Evolutionary conservation across 1,140 invertebrate genomes (phyloP).

Genomic region (Zelostemma sp.): DNA sequence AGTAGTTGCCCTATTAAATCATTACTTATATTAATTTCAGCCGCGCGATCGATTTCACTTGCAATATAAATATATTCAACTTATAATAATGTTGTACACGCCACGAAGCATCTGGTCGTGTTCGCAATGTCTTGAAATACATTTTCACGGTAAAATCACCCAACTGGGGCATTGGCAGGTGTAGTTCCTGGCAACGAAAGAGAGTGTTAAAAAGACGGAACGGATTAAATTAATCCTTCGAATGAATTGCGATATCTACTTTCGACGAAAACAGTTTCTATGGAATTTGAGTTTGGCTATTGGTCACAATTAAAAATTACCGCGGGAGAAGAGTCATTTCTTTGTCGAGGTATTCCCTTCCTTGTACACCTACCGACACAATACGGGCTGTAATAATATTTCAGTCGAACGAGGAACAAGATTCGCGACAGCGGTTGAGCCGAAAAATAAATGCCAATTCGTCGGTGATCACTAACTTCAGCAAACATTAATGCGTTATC

Average conservation of each 20-base stretch:
- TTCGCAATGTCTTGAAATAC: slow-evolving; percentile 13
- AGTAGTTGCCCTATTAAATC: no score
- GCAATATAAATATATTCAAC: background rate
- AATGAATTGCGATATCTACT: no score
- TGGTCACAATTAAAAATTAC: no score
- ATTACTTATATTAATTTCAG: no score
- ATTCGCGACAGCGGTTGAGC: slow-evolving; percentile 47
- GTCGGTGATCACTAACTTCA: slow-evolving; percentile 49
- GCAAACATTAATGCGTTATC: slow-evolving; percentile 53
- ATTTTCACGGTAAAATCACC: slow-evolving; percentile 20
- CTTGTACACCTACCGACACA: slow-evolving; percentile 24
- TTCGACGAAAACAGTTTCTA: no score
- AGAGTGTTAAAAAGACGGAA: slow-evolving; percentile 31
- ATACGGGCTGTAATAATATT: slow-evolving; percentile 51
- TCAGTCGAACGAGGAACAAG: slow-evolving; percentile 53
- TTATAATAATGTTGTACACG: background rate
- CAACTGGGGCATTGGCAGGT: slow-evolving; percentile 28
- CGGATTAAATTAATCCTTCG: slow-evolving; percentile 42
- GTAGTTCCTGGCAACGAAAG: slow-evolving; percentile 26
- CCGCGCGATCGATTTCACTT: background rate
- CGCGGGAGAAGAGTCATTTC: slow-evolving; percentile 3
- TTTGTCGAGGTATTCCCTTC: slow-evolving; percentile 24
- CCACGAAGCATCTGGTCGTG: slow-evolving; percentile 11
- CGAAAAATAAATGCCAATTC: slow-evolving; percentile 53
- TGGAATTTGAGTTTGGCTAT: no score